Evolutionary conservation across 2,113 vertebrate genomes (phyloP).

Genomic region (Charina bottae): DNA sequence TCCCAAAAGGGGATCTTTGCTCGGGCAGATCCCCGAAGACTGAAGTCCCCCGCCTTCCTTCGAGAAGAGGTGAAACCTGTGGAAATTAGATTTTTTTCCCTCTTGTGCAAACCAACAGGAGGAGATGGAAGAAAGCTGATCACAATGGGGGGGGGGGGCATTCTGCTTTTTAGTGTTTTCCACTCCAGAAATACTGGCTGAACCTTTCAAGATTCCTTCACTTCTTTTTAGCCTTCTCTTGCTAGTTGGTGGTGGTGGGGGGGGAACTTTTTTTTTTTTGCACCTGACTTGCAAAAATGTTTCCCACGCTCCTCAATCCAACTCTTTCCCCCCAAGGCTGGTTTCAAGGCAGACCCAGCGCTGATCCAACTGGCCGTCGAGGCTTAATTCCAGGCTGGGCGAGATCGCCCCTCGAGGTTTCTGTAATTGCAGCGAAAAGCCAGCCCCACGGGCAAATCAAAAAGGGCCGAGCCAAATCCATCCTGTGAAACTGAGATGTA

Average conservation of each 20-base stretch:
- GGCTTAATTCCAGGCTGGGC: neutral
- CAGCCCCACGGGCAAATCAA: fast-evolving
- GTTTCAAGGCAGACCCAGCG: neutral
- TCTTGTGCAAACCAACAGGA: neutral
- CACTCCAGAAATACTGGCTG: neutral
- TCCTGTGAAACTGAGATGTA: neutral
- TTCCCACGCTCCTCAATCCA: neutral
- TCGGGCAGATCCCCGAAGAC: neutral
- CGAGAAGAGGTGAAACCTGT: neutral
- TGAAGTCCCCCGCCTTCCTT: neutral
- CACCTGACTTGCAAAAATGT: neutral
- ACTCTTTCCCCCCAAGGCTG: neutral
- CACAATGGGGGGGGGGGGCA: no score
- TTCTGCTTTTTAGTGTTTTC: no score
- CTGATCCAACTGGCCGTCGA: neutral
- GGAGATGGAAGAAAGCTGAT: neutral
- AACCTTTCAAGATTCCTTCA: neutral
- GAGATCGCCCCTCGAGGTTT: neutral
- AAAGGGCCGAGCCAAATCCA: neutral
- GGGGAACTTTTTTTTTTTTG: neutral
- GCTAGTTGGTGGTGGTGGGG: neutral
- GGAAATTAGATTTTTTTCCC: neutral
- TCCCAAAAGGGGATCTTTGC: neutral
- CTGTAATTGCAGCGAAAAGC: neutral
- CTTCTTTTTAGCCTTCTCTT: neutral